Percentiles rank a stretch among this genome's conserved stretches.
Conservation (phyloP, 2,113 vertebrate genomes). For the Catharus bicknelli region DNA sequence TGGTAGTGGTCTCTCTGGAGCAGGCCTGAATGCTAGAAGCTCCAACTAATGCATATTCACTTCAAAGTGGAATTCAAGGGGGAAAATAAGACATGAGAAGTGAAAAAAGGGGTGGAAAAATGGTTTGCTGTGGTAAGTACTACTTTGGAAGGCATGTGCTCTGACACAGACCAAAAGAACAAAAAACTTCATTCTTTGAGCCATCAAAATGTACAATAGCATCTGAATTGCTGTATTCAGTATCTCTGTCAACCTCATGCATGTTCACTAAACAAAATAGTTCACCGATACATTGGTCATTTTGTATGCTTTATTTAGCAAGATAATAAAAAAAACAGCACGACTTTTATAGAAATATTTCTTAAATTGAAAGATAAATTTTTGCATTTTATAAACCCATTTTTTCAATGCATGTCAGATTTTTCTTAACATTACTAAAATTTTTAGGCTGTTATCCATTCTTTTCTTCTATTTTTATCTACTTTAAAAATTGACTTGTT, state of each 20-base stretch:
- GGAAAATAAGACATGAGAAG: background rate
- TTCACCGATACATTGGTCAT: background rate
- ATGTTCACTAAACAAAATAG: conserved; percentile 31
- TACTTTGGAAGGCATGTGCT: background rate
- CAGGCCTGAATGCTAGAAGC: background rate
- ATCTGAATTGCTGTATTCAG: background rate
- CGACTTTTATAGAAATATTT: background rate
- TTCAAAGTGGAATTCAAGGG: background rate
- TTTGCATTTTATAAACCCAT: background rate
- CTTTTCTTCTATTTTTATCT: background rate
- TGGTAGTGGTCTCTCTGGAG: background rate
- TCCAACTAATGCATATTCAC: background rate
- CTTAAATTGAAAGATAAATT: conserved; percentile 9
- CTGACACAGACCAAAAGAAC: background rate
- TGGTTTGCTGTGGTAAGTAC: background rate
- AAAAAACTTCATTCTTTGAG: background rate
- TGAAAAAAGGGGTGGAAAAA: background rate
- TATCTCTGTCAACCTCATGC: background rate
- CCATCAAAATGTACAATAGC: conserved; percentile 52
- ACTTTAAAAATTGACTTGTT: background rate
- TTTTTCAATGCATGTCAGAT: conserved; percentile 15
- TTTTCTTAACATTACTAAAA: background rate
- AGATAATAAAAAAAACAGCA: conserved; percentile 19
- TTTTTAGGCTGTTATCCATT: background rate
- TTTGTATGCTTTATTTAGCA: background rate